Conservation (phyloP, 1,140 invertebrate genomes). For the Reticulitermes speratus region DNA sequence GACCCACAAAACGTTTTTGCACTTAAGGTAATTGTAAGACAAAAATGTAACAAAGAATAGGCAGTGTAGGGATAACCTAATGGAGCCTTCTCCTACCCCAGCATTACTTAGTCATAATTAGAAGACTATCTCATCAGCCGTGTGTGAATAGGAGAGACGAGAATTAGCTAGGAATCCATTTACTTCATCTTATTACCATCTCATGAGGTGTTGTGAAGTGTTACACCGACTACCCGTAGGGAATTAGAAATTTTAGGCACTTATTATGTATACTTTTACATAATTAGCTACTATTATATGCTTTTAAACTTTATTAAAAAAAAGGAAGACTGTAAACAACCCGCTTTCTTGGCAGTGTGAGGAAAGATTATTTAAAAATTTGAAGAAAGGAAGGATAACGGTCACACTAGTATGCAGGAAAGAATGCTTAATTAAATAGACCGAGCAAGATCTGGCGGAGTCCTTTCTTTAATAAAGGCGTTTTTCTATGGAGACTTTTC, state of each 20-base stretch:
- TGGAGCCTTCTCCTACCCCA: background rate
- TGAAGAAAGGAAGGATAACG: too few relatives aligned
- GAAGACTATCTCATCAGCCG: background rate
- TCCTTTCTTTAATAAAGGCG: too few relatives aligned
- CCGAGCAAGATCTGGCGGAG: too few relatives aligned
- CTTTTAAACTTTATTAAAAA: background rate
- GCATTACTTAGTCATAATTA: background rate
- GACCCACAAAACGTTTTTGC: too few relatives aligned
- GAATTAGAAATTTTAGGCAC: background rate
- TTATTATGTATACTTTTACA: background rate
- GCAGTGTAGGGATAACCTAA: background rate
- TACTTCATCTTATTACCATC: background rate
- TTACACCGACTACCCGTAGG: background rate
- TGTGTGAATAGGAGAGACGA: background rate
- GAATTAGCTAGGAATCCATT: slow-evolving; percentile 5
- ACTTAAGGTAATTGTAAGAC: background rate
- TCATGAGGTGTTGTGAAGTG: background rate
- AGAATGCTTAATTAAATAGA: too few relatives aligned
- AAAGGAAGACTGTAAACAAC: background rate
- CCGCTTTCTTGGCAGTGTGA: background rate
- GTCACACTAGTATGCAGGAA: too few relatives aligned
- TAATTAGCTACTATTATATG: background rate
- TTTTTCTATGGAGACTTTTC: too few relatives aligned
- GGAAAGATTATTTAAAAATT: too few relatives aligned
- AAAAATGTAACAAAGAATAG: background rate